Conservation (phyloP, 2,113 vertebrate species). For the Malurus alboscapulatus region DNA sequence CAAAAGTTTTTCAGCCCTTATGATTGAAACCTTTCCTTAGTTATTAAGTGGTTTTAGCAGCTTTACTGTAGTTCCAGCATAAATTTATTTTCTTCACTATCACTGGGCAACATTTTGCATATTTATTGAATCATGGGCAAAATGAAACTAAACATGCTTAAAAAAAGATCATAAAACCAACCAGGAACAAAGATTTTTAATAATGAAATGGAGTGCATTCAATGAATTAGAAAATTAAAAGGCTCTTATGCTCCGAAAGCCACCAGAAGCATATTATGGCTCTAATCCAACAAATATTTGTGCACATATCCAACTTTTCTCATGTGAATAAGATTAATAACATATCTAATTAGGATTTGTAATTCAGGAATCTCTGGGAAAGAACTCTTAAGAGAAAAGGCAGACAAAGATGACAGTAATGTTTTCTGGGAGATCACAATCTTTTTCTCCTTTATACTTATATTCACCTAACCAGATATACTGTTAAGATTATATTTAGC, state of each 20-base stretch:
- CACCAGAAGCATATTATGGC: neutral
- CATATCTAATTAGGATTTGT: conserved; percentile 30
- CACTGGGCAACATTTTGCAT: neutral
- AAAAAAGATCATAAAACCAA: neutral
- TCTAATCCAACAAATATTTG: conserved; percentile 50
- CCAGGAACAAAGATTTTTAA: neutral
- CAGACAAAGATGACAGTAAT: neutral
- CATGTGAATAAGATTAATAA: conserved; percentile 42
- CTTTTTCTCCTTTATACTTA: neutral
- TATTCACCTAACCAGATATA: neutral
- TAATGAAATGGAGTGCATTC: neutral
- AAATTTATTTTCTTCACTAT: neutral
- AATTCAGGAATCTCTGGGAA: conserved; percentile 12
- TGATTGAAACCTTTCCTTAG: neutral
- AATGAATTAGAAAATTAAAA: conserved; percentile 43
- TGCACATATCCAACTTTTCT: conserved; percentile 12
- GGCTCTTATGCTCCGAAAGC: neutral
- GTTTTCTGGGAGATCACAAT: neutral
- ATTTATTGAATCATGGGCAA: neutral
- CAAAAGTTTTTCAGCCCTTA: neutral
- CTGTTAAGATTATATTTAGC: neutral
- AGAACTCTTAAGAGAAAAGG: neutral
- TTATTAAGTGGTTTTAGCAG: neutral
- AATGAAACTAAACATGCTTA: neutral
- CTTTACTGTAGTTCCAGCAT: neutral